Base-by-base conservation (phyloP, 2,888 invertebrate species). In the Phymatocera aterrima region DNA sequence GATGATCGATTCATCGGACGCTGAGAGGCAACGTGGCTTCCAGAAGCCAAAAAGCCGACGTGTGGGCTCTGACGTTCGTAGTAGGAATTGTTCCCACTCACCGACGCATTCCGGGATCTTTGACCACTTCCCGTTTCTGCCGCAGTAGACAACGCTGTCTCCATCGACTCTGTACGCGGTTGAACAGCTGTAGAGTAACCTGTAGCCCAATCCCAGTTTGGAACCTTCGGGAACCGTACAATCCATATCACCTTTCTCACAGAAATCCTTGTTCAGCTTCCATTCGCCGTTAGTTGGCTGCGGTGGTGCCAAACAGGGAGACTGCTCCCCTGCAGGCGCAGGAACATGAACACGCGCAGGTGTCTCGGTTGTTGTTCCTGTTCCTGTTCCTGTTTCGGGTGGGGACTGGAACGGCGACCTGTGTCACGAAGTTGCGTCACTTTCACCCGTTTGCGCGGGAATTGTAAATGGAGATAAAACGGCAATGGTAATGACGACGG, bases 271-370 rank as follows among this genome's bases (percentile, higher is more conserved):
- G 51, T 87, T 84, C 34, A 88, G 78, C 54, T 80, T 82, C 86
- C 87, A 87, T 0, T 46, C 68, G 40, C 90, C 90, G 70, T 90
- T 86, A 54, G 70, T n/a, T 2, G 87, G 89, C 74, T 88, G 87
- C 0, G 78, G 24, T 3, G 89, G 90, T 48, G 83, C 79, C 24
- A 21, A 51, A 79, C 90, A 90, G 8, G 79, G 24, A 10, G 34
- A 37, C n/a, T 8, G 31, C 6, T 34, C 6, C 24, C 21, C 10
- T 8, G n/a, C n/a, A n/a, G n/a, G n/a, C n/a, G n/a, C n/a, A n/a
- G n/a, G n/a, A n/a, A n/a, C n/a, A n/a, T n/a, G n/a, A n/a, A n/a
- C n/a, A n/a, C n/a, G n/a, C n/a, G n/a, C n/a, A n/a, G n/a, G n/a
- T n/a, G n/a, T n/a, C n/a, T n/a, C n/a, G n/a, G n/a, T n/a, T n/a